A percentile compares a stretch with the other conserved stretches of the same genome.
Conservation (phyloP, 2,888 invertebrate genomes). For the Phytoseiulus persimilis region DNA sequence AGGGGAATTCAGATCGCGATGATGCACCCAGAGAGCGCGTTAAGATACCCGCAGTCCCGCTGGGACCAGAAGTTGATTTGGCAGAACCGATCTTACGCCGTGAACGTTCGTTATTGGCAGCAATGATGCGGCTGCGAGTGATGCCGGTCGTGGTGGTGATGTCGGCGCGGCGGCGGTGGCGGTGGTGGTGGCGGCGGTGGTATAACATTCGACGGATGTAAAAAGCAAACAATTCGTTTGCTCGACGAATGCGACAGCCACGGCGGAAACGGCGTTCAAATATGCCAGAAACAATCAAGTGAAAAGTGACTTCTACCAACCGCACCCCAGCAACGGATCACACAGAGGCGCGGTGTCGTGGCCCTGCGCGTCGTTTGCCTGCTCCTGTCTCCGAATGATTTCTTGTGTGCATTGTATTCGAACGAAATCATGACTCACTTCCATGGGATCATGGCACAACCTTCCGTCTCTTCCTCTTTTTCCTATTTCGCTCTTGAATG, state of each 20-base stretch:
- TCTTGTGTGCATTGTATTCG: not conserved
- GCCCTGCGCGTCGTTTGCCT: not conserved
- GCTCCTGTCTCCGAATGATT: not conserved
- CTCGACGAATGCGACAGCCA: not conserved
- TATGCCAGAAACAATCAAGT: not conserved
- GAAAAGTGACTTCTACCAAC: not conserved
- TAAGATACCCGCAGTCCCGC: too few relatives aligned
- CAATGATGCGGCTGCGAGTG: not conserved
- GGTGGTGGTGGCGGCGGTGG: not conserved
- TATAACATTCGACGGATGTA: not conserved
- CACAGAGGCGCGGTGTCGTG: not conserved
- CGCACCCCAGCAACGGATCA: not conserved
- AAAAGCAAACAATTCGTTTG: not conserved
- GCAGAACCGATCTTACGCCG: not conserved
- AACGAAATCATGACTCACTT: not conserved
- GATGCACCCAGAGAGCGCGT: too few relatives aligned
- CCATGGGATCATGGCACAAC: not conserved
- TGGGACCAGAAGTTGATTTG: not conserved
- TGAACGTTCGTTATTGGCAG: not conserved
- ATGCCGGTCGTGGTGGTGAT: not conserved
- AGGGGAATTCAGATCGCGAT: not conserved
- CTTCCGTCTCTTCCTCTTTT: not conserved
- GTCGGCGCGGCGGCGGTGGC: not conserved
- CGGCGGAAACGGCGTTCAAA: not conserved
- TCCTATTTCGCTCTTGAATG: not conserved